Evolutionary conservation across 2,113 vertebrate species (phyloP), one percentile per base, ranked within the genome.

Genomic region (Dissostichus mawsoni): DNA sequence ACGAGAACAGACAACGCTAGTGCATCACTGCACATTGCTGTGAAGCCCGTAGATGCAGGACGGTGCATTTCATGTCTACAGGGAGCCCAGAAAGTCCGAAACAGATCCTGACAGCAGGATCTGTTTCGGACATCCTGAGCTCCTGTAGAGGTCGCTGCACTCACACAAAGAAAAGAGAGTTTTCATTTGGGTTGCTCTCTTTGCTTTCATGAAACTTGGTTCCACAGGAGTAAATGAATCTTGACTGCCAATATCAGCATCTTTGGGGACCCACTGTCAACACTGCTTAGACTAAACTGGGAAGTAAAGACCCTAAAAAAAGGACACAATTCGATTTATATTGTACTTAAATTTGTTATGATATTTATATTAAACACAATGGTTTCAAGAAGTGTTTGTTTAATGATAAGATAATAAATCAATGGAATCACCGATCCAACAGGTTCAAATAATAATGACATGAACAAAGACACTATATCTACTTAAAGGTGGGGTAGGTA

Each of bases 1-100:
- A 99, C 82, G 97, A 89, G 90, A 92, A 94, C 44, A 69, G 3
- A 41, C 25, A 5, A 5, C 11, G 53, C 90, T 86, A 88, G 20
- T 73, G 82, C 81, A 58, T 83, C 36, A 33, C 57, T 58, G 62
- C 70, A 7, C 80, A 45, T 61, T 47, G 78, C 66, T 67, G 55
- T 55, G 53, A 53, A 73, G 71, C 16, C 68, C n/a, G n/a, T 67
- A 74, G 81, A 20, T 36, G 48, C 33, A 11, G 61, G 25, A 59
- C 47, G 45, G 17, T 58, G 23, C 36, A 61, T 0, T 23, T 16
- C 3, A 12, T 47, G 0, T 52, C 55, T 67, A 0, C 63, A 70
- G 58, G 70, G 55, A 12, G 4, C 74, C 12, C 47, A 25, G 20
- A 29, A 12, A 0, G 18, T 18, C n/a, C 41, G 55, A 20, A 14